Base-by-base conservation (phyloP, 2,888 invertebrate species). In the Meandrusa payeni region DNA sequence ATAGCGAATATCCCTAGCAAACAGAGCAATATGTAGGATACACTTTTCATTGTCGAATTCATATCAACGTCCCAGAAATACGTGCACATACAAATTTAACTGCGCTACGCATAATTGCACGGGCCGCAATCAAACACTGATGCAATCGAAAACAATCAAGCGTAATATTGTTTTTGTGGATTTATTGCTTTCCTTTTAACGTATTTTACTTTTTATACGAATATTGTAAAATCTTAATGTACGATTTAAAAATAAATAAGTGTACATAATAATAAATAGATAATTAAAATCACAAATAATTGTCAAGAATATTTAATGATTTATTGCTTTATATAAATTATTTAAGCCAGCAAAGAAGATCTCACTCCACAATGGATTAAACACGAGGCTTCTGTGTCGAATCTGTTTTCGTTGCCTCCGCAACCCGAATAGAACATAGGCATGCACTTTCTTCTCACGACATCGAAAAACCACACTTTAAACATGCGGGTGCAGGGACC, bases 401-500 rank as follows among this genome's bases (percentile, higher is more conserved):
- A 86, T 51, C 74, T 64, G 48, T 87, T 87, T 43, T 80, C 80
- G 40, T 86, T 87, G 7, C 86, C 86, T 0, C 86, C 85, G 45
- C 86, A 86, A 0, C 86, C 86, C 0, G 86, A 85, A 48, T 83
- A 86, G 45, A 79, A 64, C 79, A 86, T 81, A 2, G 71, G 74
- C 71, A 73, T 68, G 47, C 86, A 86, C 41, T 65, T 54, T 17
- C 85, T 64, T 45, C 75, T 61, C 3, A 83, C 64, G 1, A 85
- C 31, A 47, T 87, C 86, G 55, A 56, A 85, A 65, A 81, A 87
- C 70, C 78, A 86, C 1, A 68, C 66, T 41, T 69, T 44, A 47
- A 58, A 59, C 60, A 72, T 62, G 1, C 56, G 50, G 7, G 52
- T 50, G 50, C 86, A 86, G 0, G 80, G 75, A 0, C 86, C 86